Percentiles rank a stretch among this genome's conserved stretches.
Evolutionary conservation across 2,888 invertebrate genomes (phyloP).

Genomic region (Polydrusus cervinus): DNA sequence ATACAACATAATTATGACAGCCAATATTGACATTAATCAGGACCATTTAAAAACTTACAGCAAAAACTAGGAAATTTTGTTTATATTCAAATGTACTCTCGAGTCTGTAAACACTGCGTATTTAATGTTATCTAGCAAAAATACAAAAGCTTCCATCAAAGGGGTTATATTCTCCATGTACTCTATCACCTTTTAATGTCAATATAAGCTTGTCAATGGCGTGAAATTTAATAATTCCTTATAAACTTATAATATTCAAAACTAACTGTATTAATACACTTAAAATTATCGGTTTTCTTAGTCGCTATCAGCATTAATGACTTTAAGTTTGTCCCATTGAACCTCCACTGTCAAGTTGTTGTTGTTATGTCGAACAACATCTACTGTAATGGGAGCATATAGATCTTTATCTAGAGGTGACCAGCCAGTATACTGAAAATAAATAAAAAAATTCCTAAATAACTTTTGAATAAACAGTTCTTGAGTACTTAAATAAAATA

Average conservation of each 20-base stretch:
- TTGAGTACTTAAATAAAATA: neutral
- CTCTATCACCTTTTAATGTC: neutral
- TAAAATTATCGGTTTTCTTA: conserved; percentile 55
- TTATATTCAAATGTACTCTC: no score
- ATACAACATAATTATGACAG: conserved; percentile 17
- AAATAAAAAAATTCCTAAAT: conserved; percentile 7
- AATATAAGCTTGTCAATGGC: conserved; percentile 8
- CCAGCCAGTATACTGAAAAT: conserved; percentile 70
- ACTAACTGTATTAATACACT: conserved; percentile 15
- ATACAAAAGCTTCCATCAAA: no score
- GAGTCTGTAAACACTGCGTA: no score
- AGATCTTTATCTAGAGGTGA: conserved; percentile 68
- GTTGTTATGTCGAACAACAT: conserved; percentile 65
- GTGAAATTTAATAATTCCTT: conserved; percentile 17
- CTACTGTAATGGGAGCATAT: conserved; percentile 68
- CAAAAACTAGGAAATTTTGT: neutral
- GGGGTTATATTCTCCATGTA: no score
- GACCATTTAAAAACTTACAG: neutral
- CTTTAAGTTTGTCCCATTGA: conserved; percentile 68
- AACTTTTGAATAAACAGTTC: neutral
- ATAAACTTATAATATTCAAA: conserved; percentile 25
- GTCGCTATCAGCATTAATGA: conserved; percentile 66
- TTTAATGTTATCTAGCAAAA: no score
- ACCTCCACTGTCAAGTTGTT: conserved; percentile 67
- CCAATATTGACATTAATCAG: conserved; percentile 8